Base-by-base conservation (phyloP, 2,113 vertebrate genomes). In the Mustela lutreola region DNA sequence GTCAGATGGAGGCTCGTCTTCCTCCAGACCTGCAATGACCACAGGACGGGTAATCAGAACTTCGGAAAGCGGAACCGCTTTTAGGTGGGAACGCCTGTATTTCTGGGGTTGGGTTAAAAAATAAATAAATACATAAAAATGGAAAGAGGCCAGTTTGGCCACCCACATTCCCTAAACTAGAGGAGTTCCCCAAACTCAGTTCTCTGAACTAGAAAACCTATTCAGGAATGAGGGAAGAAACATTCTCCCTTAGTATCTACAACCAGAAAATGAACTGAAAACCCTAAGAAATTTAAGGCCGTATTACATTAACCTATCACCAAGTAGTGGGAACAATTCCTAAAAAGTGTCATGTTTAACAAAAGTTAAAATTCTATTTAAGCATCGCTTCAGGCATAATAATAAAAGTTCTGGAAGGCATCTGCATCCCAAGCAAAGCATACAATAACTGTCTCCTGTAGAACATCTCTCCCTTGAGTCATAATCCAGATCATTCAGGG, bases 201-300 rank as follows among this genome's bases (percentile, higher is more conserved):
- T 76, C 53, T 65, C 65, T 48, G 26, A 39, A 67, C 31, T 78
- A 31, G 39, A 10, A n/a, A 58, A 85, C 63, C n/a, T 58, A 16
- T 85, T 58, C 39, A 45, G 22, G 28, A 85, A 79, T 42, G 15
- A 53, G 10, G 45, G 21, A 24, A 84, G 71, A 94, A 65, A 85
- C 60, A 60, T 28, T 89, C 24, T 86, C 28, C 4, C 16, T 14
- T 60, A 45, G 50, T 39, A 63, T 48, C 19, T 11, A 93, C 60
- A 63, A 63, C 67, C 65, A 95, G 76, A 95, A 93, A 82, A 76
- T 63, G 39, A 83, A 78, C 24, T 50, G 53, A 70, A 50, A 78
- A 84, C 16, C 28, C 63, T 28, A 85, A 39, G 36, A 53, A 88
- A 42, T 78, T 7, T n/a, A 84, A 84, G 31, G 31, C 11, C 36